Base-by-base conservation (phyloP, 2,113 vertebrate species). In the Pavo muticus region DNA sequence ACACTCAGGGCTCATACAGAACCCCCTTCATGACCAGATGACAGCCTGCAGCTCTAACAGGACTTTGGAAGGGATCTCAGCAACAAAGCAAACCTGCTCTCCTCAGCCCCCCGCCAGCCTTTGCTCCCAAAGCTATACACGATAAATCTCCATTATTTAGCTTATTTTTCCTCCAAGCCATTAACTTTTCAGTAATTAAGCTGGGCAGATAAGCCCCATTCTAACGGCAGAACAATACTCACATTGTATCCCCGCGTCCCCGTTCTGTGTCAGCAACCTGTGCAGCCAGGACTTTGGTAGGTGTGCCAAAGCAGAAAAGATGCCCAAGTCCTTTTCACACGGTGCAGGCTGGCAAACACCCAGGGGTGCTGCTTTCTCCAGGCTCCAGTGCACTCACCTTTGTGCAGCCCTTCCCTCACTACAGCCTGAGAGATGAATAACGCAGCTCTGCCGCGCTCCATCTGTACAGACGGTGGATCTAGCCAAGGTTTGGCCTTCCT, bases 171-270 rank as follows among this genome's bases (percentile, higher is more conserved):
- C 64, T 83, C 68, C 85, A 69, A 69, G 72, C 24, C 30, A 4
- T 40, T 84, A 84, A 80, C 50, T 68, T 82, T 14, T 5, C 47
- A 82, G 67, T 24, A 44, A 15, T 90, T 32, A 32, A 69, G 64
- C 45, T 50, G 54, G 3, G 1, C 68, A 35, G 21, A 0, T 10
- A 47, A 13, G 5, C 12, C n/a, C 16, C 5, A 0, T 47, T 91
- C 75, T 88, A 93, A 44, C 2, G 3, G 56, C 63, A 83, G 45
- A 91, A 96, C 95, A 95, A 95, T 79, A 64, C 40, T 79, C 37
- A 19, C 75, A 68, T 61, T 94, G 91, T 95, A 30, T 63, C 32
- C 69, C 0, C 0, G 10, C 37, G 48, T 69, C 87, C 85, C 19
- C 4, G 12, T 72, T 67, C 78, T 20, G 71, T 91, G 54, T 25